Percentiles rank a stretch among this genome's conserved stretches.
Conservation (phyloP, 2,797 vertebrate genomes). For the Schizopygopsis malacanthus region DNA sequence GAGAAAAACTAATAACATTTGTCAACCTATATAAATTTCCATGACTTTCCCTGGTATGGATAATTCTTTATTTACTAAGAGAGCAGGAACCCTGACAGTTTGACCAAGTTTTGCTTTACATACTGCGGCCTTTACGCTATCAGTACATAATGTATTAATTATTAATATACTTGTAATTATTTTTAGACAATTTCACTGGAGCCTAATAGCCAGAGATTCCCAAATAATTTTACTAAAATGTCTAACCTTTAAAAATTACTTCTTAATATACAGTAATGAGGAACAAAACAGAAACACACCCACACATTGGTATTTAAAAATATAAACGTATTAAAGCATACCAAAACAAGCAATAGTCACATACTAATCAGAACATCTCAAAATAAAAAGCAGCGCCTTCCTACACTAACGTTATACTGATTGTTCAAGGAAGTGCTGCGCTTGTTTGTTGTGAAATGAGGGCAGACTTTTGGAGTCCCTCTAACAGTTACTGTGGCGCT, state of each 20-base stretch:
- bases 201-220: neutral
- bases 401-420: constrained; percentile 25
- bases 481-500: constrained; percentile 47
- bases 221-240: neutral
- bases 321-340: neutral
- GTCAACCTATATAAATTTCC: neutral
- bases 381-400: neutral
- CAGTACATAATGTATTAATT: no score
- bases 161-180: neutral
- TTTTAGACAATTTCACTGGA: neutral
- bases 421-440: constrained; percentile 69
- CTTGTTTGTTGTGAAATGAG: constrained; percentile 53
- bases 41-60: neutral
- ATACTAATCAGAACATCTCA: neutral
- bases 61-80: neutral
- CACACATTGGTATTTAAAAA: neutral
- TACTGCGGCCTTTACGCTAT: neutral
- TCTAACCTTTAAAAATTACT: neutral
- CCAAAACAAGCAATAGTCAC: neutral
- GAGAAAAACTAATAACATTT: neutral
- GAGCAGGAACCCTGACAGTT: neutral
- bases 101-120: neutral
- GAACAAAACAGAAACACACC: constrained; percentile 29
- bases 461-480: constrained; percentile 49
- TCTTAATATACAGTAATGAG: neutral